Base-by-base conservation (phyloP, 2,888 invertebrate genomes). In the Sphecodes monilicornis region DNA sequence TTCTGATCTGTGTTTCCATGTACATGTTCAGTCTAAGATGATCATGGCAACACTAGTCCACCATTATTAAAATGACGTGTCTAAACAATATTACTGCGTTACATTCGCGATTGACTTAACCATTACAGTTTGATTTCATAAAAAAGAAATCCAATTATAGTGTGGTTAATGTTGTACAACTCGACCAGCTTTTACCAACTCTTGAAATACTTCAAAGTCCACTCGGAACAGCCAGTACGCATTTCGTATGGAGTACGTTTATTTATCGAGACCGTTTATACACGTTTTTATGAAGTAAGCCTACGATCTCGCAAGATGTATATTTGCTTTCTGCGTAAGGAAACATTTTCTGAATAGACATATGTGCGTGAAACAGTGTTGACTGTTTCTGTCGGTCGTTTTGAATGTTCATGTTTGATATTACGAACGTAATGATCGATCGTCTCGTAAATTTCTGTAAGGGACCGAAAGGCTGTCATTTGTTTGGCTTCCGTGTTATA, bases 251-350 rank as follows among this genome's bases (percentile, higher is more conserved):
- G 54, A 4, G 22, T 1, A 10, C 22, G 68, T 68, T 39, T 68
- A 68, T 68, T 68, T 68, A 5, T 39, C n/a, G 13, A n/a, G n/a
- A 1, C 2, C 13, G 68, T 39, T 22, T n/a, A 39, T 36, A 13
- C 68, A n/a, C 68, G 68, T 68, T 68, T 68, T 68, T 68, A 68
- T 68, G 68, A 39, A 68, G 39, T 39, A n/a, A n/a, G 39, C n/a
- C n/a, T 11, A n/a, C 39, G 39, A 36, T 68, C 68, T n/a, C 39
- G n/a, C 39, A 13, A 68, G 22, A 13, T n/a, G 68, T 68, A 39
- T 68, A 68, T 66, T 66, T 66, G 36, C 66, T 1, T 66, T 66
- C 66, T 66, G 32, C 66, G 32, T 66, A 22, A 4, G 36, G 66
- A 32, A 66, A 66, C 36, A 66, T 66, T 36, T 66, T 36, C 32